Percentiles rank a stretch among this genome's conserved stretches.
phyloP scores from a whole-genome alignment of 2,797 vertebrate species.

The Capromys pilorides region DNA sequence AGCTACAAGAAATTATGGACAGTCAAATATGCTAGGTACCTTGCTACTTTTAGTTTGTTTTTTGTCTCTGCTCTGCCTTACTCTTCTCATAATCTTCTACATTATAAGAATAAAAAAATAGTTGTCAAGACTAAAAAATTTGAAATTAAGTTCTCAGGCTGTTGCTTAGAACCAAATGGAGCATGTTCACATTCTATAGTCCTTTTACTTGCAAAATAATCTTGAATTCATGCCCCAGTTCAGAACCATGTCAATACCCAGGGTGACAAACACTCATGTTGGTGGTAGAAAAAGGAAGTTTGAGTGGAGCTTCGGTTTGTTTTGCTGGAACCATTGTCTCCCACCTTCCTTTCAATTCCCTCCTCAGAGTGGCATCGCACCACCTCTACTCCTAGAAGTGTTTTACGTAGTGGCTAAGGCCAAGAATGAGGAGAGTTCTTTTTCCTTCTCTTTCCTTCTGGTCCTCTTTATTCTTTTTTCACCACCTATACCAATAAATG shows the following conservation, averaged over 20 bases:
- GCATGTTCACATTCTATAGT: not conserved
- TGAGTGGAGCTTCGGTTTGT: too few species aligned
- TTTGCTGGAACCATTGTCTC: not conserved
- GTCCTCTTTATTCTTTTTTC: not conserved
- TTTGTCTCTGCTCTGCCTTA: not conserved
- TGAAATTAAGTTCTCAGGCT: not conserved
- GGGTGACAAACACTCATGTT: not conserved
- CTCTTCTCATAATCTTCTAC: not conserved
- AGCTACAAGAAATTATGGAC: not conserved
- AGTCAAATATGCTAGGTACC: not conserved
- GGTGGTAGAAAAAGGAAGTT: not conserved
- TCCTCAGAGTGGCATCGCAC: not conserved
- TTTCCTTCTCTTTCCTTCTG: not conserved
- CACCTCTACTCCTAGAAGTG: not conserved
- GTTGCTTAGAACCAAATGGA: not conserved
- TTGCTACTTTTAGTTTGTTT: not conserved
- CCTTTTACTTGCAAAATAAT: not conserved
- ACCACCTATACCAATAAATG: not conserved
- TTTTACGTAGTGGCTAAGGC: not conserved
- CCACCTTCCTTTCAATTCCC: not conserved
- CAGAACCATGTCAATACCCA: not conserved
- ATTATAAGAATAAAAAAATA: not conserved
- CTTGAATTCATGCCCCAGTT: not conserved
- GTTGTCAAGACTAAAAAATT: conserved; percentile 13
- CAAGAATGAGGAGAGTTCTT: not conserved